A percentile compares a stretch with the other conserved stretches of the same genome.
phyloP scores from a whole-genome alignment of 2,113 vertebrate genomes.

The Carassius auratus region DNA sequence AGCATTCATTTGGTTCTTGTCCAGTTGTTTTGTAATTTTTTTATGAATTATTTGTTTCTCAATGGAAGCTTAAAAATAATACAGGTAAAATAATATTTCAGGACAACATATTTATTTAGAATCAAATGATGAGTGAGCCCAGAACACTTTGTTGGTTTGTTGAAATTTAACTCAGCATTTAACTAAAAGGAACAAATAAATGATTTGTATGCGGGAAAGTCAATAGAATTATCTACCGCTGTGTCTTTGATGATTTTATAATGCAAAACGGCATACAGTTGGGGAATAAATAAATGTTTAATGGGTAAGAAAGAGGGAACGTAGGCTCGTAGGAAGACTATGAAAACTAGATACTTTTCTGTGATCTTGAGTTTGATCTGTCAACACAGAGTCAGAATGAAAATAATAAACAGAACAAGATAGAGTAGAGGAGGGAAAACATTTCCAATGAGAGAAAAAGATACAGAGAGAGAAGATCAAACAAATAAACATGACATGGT shows the following conservation, averaged over 20 bases:
- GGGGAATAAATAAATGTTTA: not conserved
- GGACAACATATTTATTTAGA: not conserved
- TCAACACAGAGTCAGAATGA: slow-evolving; percentile 5
- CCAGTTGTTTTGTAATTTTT: not conserved
- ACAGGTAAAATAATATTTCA: not conserved
- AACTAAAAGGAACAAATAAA: not conserved
- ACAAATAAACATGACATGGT: slow-evolving; percentile 11
- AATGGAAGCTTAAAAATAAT: not conserved
- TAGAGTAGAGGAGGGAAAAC: not conserved
- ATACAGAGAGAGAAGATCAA: slow-evolving; percentile 11
- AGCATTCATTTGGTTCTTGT: not conserved
- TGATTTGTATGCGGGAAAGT: not conserved
- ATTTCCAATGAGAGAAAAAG: not conserved
- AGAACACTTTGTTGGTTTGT: not conserved
- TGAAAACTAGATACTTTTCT: not conserved
- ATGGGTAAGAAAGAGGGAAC: not conserved
- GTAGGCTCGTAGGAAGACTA: not conserved
- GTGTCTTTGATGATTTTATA: not conserved
- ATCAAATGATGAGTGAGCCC: not conserved
- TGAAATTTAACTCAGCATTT: not conserved
- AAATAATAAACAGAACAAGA: slow-evolving; percentile 12
- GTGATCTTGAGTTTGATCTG: slow-evolving; percentile 19
- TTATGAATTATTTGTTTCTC: not conserved
- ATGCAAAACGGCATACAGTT: not conserved
- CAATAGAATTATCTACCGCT: not conserved